A percentile compares a stretch with the other conserved stretches of the same genome.
Conservation (phyloP, 92 coral and sea anemone species). For the Zoanthus solanderi region DNA sequence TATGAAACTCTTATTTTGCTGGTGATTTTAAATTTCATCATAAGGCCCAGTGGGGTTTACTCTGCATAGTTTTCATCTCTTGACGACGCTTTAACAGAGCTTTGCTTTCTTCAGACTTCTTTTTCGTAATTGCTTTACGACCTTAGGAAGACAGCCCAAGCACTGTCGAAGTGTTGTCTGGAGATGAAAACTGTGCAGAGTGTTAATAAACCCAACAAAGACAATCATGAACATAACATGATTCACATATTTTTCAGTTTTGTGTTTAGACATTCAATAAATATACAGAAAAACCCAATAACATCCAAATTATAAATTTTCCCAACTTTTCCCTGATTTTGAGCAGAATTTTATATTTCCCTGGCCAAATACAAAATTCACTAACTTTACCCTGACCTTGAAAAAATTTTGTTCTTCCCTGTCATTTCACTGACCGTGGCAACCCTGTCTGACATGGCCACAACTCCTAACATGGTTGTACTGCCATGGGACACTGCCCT, state of each 20-base stretch:
- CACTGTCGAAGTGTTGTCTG: background rate
- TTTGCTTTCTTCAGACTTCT: background rate
- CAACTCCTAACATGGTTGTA: conserved; percentile 44
- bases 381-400: no score
- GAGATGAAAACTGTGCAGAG: background rate
- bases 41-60: background rate
- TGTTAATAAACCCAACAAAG: background rate
- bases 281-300: background rate
- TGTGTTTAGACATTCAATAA: background rate
- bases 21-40: background rate
- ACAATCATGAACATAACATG: conserved; percentile 3
- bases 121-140: background rate
- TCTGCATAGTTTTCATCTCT: conserved; percentile 1
- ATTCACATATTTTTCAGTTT: no score
- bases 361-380: no score
- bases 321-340: background rate
- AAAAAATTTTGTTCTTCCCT: background rate
- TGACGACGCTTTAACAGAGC: background rate
- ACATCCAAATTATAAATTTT: background rate
- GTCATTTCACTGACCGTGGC: background rate
- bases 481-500: conserved; percentile 57
- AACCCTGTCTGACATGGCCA: conserved; percentile 10
- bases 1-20: background rate
- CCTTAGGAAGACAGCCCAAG: background rate
- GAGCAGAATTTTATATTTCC: no score